Base-by-base conservation (phyloP, 2,888 invertebrate genomes). In the Ormia ochracea region DNA sequence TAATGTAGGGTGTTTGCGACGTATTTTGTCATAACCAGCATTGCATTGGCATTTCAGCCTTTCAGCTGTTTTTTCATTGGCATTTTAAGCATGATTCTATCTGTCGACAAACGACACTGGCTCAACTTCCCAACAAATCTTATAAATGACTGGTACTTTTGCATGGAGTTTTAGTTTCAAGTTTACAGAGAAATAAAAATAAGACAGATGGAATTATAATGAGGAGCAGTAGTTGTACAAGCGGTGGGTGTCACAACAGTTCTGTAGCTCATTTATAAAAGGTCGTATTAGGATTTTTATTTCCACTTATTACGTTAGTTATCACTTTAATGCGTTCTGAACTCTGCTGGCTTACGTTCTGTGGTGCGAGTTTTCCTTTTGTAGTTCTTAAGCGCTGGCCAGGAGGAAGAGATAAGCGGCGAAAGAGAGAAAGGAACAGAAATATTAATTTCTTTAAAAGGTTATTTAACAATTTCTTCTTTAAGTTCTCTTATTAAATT, bases 161-260 rank as follows among this genome's bases (percentile, higher is more conserved):
- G 50, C 36, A 48, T 36, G 36, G n/a, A 61, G 45, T 14, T 61
- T 52, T 36, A 45, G 33, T 52, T 75, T 68, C 52, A 68, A 75
- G 63, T 65, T 61, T 61, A 38, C 36, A 31, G n/a, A 52, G 31
- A 10, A 23, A 23, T 23, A 41, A 9, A 52, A 61, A 54, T n/a
- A n/a, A n/a, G n/a, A n/a, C n/a, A 61, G 0, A 12, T 14, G 21
- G 26, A 45, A 73, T 48, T 63, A 54, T 72, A 73, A 63, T 63
- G 43, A 63, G 61, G 17, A 33, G 31, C 33, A 43, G 72, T 33
- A 63, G 41, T 63, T 48, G 41, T 61, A 21, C 14, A 28, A 65
- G 36, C 56, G 56, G 77, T 77, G 77, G 77, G 77, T 65, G 77
- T 77, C 58, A 38, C 5, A 41, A 26, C 63, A 41, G 50, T 41